These are phyloP conservation scores for Drosophila bifasciata DNA, from an alignment of 1,140 invertebrate genomes.

Conservation along the genomic window DNA sequence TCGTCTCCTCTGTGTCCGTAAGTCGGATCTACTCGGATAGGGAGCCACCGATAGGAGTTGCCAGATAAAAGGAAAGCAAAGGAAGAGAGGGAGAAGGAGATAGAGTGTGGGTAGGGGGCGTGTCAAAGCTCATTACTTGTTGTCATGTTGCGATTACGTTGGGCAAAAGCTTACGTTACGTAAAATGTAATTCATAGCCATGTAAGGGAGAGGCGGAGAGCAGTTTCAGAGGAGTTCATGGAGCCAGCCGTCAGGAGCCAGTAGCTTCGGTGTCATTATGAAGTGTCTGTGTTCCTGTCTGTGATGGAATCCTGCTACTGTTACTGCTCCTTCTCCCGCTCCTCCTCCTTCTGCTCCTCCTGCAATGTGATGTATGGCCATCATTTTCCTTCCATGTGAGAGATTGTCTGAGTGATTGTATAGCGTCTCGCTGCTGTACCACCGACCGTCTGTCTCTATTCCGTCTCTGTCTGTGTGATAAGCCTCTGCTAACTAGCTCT, in stretches of 20 bases:
- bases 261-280: conserved; percentile 57
- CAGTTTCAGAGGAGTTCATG: neutral
- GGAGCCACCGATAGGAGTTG: neutral
- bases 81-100: neutral
- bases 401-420: conserved; percentile 49
- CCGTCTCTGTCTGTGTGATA: conserved; percentile 27
- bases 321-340: neutral
- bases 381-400: conserved; percentile 44
- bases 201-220: conserved; percentile 12
- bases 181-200: conserved; percentile 63
- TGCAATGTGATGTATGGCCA: conserved; percentile 52
- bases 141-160: conserved; percentile 70
- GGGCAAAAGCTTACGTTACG: conserved; percentile 59
- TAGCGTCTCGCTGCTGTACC: neutral
- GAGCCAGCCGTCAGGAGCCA: conserved; percentile 4
- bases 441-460: conserved; percentile 1
- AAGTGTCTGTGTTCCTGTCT: conserved; percentile 61
- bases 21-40: conserved; percentile 27
- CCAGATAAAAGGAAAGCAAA: neutral
- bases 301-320: conserved; percentile 17
- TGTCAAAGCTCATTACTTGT: conserved; percentile 68
- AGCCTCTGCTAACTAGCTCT: conserved; percentile 54
- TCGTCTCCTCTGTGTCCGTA: conserved; percentile 25
- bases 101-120: neutral
- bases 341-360: conserved; percentile 9